Base-by-base conservation (phyloP, 2,888 invertebrate species). In the Rhamphomyia laevipes region DNA sequence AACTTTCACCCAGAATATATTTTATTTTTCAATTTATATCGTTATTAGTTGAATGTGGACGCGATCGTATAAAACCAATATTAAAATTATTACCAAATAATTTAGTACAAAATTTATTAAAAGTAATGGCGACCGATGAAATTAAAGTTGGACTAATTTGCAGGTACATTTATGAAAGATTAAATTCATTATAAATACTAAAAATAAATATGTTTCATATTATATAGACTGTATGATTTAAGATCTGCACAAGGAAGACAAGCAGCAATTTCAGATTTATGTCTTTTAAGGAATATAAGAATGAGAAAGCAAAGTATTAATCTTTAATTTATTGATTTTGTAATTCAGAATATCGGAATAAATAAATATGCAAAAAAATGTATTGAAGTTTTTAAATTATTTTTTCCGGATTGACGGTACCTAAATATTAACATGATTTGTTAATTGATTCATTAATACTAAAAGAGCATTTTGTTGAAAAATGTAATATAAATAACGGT, bases 211-310 rank as follows among this genome's bases (percentile, higher is more conserved):
- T 16, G 18, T 45, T 37, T 11, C 6, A 33, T 47, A 50, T 27
- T 4, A 7, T 58, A 72, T 45, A 65, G 71, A 48, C 61, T 71
- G 52, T 88, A 93, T 66, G 91, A 92, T 68, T 75, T 91, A 44
- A 77, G 81, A 45, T 80, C 82, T 17, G 69, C 77, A 17, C 76
- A 78, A 47, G 91, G 93, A 2, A 77, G 92, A 49, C 86, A 86
- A 63, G 82, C 86, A 50, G 89, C 90, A 47, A 89, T 92, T 1
- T 80, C 89, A 61, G 91, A 91, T 68, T 73, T 94, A 51, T 91
- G 92, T 66, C 78, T 92, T 61, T 76, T 89, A 60, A 77, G 89
- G 54, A 90, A 90, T 70, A 86, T 88, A 74, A 77, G 80, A 58
- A 71, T 87, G 55, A 59, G 64, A 49, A 61, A 65, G 47, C 57